phyloP scores from a whole-genome alignment of 1,140 invertebrate genomes.

The Drosophila takahashii region DNA sequence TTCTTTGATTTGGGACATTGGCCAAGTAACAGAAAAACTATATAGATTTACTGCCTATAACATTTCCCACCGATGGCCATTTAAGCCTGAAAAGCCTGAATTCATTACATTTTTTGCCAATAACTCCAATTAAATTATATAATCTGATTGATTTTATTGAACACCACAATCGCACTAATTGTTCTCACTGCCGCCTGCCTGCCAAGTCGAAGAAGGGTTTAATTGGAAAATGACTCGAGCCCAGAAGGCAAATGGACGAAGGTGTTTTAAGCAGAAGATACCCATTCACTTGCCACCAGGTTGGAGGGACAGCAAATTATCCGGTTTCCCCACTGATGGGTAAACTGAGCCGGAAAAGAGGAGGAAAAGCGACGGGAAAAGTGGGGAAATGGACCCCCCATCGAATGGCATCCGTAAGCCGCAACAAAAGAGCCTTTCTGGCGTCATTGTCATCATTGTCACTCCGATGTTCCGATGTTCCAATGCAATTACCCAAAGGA shows the following conservation, averaged over 20 bases:
- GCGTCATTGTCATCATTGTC: slow-evolving; percentile 13
- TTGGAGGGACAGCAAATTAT: slow-evolving; percentile 39
- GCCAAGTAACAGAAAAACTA: too few species aligned
- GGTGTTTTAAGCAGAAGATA: slow-evolving; percentile 1
- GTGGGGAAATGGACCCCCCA: slow-evolving; percentile 14
- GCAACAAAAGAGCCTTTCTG: slow-evolving; percentile 32
- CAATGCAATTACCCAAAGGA: slow-evolving; percentile 21
- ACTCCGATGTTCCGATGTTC: not conserved
- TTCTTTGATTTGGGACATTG: too few species aligned
- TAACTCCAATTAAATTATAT: too few species aligned
- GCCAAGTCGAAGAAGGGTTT: slow-evolving; percentile 5
- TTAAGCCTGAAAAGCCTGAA: too few species aligned
- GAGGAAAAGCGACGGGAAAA: not conserved
- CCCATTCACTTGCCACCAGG: slow-evolving; percentile 12
- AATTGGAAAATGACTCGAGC: slow-evolving; percentile 41
- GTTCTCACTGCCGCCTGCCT: not conserved
- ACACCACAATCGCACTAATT: not conserved
- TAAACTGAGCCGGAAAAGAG: slow-evolving; percentile 8
- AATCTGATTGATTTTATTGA: too few species aligned
- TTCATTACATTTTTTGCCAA: too few species aligned
- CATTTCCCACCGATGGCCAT: too few species aligned
- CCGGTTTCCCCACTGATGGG: slow-evolving; percentile 29
- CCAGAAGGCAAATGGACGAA: not conserved
- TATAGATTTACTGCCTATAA: too few species aligned
- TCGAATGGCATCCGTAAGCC: slow-evolving; percentile 16